Evolutionary conservation across 2,888 invertebrate species (phyloP), one percentile per base, ranked within the genome.

Genomic region (Sminthurides aquaticus): DNA sequence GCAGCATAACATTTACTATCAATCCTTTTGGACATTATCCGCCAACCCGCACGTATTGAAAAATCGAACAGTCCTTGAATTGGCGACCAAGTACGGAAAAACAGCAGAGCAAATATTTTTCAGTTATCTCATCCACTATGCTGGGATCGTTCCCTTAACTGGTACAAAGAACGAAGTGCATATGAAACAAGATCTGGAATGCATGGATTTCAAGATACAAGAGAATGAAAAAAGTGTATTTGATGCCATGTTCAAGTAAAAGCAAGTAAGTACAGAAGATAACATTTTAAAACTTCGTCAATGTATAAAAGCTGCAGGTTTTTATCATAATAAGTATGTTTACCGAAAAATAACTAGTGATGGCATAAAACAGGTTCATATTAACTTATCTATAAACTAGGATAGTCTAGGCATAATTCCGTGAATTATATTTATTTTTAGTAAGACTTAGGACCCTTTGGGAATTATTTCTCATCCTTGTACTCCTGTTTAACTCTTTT

Each of bases 21-120:
- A 68, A 43, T 67, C 66, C 2, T 68, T 68, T 29, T 68, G 68
- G 68, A 68, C 68, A 1, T 59, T 68, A 8, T 59, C 66, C 1
- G 68, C 64, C 1, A 68, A 68, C 28, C 66, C 68, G 11, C 26
- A 22, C 20, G 43, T 68, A n/a, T 18, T 67, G 34, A 52, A 24
- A 20, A n/a, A 34, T 27, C 8, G 57, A 18, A 2, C 24, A 26
- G 57, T 68, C 5, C 28, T 25, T 15, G 24, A 67, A 0, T 64
- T 67, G 24, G 62, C 63, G 5, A 52, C 49, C n/a, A 60, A 61
- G 34, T 58, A 64, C n/a, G 62, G 55, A 8, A 62, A 57, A 22
- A 68, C 68, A 1, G 55, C 62, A 2, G 68, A 65, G 48, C 68
- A 68, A 48, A 43, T 66, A 2, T 68, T 68, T 49, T 68, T 68